Evolutionary conservation across 1,140 invertebrate species (phyloP).

Genomic region (Ostrea denselamellosa): DNA sequence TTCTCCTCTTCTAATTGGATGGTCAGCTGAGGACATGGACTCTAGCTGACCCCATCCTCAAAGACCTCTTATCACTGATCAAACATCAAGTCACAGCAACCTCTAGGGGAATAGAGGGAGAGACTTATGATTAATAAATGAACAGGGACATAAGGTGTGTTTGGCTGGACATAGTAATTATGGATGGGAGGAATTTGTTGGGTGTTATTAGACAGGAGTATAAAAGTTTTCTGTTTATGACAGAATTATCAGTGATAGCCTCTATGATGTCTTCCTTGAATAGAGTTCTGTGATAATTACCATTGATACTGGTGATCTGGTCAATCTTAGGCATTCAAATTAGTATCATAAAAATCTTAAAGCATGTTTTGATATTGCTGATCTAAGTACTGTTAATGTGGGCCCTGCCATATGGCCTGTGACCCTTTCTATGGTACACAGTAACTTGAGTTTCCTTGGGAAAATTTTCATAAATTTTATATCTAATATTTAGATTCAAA

Average conservation of each 20-base stretch:
- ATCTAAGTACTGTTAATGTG: too few species aligned
- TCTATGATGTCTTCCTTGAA: too few species aligned
- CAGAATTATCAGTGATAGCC: not conserved
- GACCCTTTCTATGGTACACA: too few species aligned
- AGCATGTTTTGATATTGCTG: too few species aligned
- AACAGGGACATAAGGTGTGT: not conserved
- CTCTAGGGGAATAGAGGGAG: not conserved
- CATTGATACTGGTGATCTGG: too few species aligned
- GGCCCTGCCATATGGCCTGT: too few species aligned
- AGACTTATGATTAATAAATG: constrained; percentile 2
- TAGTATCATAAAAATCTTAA: too few species aligned
- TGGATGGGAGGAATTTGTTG: not conserved
- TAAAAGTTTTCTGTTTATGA: not conserved
- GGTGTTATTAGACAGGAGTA: not conserved
- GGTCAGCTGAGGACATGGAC: constrained; percentile 51
- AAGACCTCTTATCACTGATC: not conserved
- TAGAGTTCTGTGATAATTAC: too few species aligned
- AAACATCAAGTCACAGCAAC: constrained; percentile 15
- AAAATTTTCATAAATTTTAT: too few species aligned
- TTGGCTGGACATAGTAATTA: not conserved
- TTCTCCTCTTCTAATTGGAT: not conserved
- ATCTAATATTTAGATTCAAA: too few species aligned
- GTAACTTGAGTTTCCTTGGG: too few species aligned
- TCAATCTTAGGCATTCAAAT: too few species aligned
- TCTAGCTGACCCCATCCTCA: constrained; percentile 33